Evolutionary conservation across 2,113 vertebrate species (phyloP).

Genomic region (Notiomystis cincta): DNA sequence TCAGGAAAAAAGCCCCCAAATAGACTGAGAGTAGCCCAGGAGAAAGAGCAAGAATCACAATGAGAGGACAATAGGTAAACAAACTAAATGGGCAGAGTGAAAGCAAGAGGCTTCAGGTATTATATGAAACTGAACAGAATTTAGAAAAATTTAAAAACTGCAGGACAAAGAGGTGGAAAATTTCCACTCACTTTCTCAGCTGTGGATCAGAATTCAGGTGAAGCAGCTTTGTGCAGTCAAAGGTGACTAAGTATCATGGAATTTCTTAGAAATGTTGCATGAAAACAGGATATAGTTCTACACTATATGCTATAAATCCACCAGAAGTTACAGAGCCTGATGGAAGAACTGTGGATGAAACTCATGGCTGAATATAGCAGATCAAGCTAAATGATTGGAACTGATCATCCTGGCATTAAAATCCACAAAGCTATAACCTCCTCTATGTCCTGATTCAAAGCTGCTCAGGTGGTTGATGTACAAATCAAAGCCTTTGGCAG

Average conservation of each 20-base stretch:
- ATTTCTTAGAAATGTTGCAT: background rate
- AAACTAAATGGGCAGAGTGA: background rate
- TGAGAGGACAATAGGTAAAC: background rate
- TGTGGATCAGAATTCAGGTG: background rate
- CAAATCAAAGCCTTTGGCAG: constrained; percentile 28
- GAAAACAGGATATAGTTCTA: background rate
- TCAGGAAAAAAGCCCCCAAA: background rate
- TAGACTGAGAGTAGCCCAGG: background rate
- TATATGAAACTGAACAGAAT: background rate
- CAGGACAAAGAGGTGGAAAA: background rate
- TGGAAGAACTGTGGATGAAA: background rate
- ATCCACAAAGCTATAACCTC: background rate
- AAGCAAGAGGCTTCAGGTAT: background rate
- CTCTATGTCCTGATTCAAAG: background rate
- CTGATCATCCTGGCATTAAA: background rate
- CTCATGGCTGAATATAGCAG: background rate
- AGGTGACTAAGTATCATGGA: background rate
- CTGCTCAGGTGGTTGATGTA: constrained; percentile 19
- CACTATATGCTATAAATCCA: background rate
- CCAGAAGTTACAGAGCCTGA: background rate
- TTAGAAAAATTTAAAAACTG: background rate
- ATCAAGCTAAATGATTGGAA: background rate
- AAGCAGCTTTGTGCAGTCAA: background rate
- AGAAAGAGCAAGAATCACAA: background rate
- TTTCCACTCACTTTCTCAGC: background rate